A percentile compares a stretch with the other conserved stretches of the same genome.
Evolutionary conservation across 2,888 invertebrate species (phyloP).

Genomic region (Melieria omissa): DNA sequence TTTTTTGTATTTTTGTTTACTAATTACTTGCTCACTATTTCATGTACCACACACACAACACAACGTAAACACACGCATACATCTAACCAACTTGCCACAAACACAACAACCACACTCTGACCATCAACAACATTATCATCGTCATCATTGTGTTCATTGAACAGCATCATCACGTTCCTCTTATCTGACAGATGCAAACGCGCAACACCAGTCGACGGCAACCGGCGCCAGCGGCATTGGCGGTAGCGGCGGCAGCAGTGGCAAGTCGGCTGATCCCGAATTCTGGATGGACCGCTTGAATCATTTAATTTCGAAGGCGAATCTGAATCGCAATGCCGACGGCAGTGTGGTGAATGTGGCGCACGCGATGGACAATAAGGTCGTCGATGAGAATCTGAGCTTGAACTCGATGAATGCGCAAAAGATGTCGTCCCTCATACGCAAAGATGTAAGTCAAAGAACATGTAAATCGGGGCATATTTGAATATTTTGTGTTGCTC

Average conservation of each 20-base stretch:
- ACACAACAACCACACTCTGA: neutral
- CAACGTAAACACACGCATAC: slow-evolving; percentile 11
- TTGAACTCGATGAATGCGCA: slow-evolving; percentile 63
- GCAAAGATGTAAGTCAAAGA: slow-evolving; percentile 59
- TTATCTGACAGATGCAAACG: slow-evolving; percentile 51
- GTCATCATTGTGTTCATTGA: slow-evolving; percentile 6
- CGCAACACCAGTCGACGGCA: slow-evolving; percentile 42
- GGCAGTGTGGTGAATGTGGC: slow-evolving; percentile 47
- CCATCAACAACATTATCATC: slow-evolving; percentile 7
- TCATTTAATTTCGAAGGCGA: slow-evolving; percentile 56
- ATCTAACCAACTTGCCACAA: neutral
- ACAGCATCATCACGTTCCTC: slow-evolving; percentile 43
- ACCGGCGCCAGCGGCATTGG: slow-evolving; percentile 36
- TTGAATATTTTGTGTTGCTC: slow-evolving; percentile 26
- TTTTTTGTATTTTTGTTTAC: neutral
- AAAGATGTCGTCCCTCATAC: slow-evolving; percentile 60
- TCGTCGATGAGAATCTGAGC: slow-evolving; percentile 66
- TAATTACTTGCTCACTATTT: neutral
- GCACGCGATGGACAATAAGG: slow-evolving; percentile 64
- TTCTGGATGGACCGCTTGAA: slow-evolving; percentile 66
- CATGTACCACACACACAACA: neutral
- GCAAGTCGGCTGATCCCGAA: slow-evolving; percentile 56
- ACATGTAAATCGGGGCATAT: neutral
- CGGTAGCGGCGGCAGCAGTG: slow-evolving; percentile 32
- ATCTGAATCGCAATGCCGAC: slow-evolving; percentile 54